Evolutionary conservation across 2,797 vertebrate genomes (phyloP).

Genomic region (Amphiprion clarkii): DNA sequence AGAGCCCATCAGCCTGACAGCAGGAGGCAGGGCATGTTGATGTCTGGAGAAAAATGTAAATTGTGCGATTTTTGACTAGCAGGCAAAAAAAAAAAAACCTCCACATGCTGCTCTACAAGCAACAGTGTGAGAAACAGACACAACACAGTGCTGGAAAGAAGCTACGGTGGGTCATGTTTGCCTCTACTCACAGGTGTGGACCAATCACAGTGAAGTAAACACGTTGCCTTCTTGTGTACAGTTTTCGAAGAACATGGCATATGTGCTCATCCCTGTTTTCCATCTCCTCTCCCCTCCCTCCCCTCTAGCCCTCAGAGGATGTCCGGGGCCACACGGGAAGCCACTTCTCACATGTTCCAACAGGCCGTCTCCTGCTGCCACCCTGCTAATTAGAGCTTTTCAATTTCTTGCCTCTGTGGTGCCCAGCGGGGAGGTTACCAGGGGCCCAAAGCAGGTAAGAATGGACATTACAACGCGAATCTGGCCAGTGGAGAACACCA

Average conservation of each 20-base stretch:
- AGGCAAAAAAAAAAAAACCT: background rate
- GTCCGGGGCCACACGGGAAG: constrained; percentile 56
- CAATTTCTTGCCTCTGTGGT: constrained; percentile 58
- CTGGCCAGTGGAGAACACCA: background rate
- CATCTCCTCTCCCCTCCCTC: constrained; percentile 42
- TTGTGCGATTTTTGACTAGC: constrained; percentile 2
- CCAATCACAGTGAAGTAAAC: constrained; percentile 80
- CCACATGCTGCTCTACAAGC: background rate
- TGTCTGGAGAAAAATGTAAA: constrained; percentile 9
- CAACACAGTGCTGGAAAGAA: constrained; percentile 4
- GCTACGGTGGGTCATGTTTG: constrained; percentile 53
- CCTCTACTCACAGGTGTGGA: constrained; percentile 47
- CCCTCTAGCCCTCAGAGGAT: constrained; percentile 46
- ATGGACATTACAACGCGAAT: constrained; percentile 2
- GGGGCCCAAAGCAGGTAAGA: constrained; percentile 21
- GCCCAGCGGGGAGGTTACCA: constrained; percentile 38
- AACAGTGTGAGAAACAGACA: constrained; percentile 29
- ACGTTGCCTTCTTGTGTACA: constrained; percentile 67
- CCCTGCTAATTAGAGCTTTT: constrained; percentile 73
- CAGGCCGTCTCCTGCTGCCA: constrained; percentile 62
- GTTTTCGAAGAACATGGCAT: constrained; percentile 57
- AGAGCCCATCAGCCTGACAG: constrained; percentile 9
- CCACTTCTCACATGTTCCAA: constrained; percentile 67
- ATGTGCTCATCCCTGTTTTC: constrained; percentile 72
- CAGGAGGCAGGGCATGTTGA: background rate